Percentiles rank a stretch among this genome's conserved stretches.
These are phyloP conservation scores for Toxostoma redivivum DNA, from an alignment of 2,113 vertebrate genomes.

Conservation along the genomic window DNA sequence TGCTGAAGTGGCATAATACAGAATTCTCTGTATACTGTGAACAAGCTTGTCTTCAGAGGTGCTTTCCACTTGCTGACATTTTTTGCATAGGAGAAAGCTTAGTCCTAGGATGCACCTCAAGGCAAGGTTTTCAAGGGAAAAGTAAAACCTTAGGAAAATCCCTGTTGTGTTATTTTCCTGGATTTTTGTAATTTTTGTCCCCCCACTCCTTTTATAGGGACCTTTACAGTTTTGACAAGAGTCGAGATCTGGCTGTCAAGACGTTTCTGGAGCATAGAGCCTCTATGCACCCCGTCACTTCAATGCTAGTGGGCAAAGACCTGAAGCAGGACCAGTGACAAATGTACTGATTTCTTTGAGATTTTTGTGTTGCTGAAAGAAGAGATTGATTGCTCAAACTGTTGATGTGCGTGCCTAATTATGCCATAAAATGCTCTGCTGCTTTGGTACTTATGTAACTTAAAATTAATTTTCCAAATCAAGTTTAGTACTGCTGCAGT, in stretches of 20 bases:
- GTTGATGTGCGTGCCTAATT: not conserved
- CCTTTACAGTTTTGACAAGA: constrained; percentile 85
- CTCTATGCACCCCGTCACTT: constrained; percentile 87
- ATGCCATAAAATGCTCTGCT: not conserved
- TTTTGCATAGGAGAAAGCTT: not conserved
- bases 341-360: not conserved
- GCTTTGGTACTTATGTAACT: not conserved
- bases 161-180: not conserved
- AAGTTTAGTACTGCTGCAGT: not conserved
- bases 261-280: constrained; percentile 75
- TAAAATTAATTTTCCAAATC: constrained; percentile 8
- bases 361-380: not conserved
- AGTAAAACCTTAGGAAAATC: not conserved
- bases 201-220: constrained; percentile 73
- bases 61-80: not conserved
- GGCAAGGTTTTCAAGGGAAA: not conserved
- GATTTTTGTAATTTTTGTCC: not conserved
- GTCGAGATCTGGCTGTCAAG: constrained; percentile 72
- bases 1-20: not conserved
- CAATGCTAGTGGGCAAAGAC: constrained; percentile 86
- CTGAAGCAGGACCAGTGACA: constrained; percentile 77
- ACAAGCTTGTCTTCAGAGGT: not conserved
- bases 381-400: not conserved
- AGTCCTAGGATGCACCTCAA: not conserved
- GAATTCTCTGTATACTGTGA: not conserved